A percentile compares a stretch with the other conserved stretches of the same genome.
These are phyloP conservation scores for Pterostichus madidus DNA, from an alignment of 2,888 invertebrate species.

Conservation along the genomic window DNA sequence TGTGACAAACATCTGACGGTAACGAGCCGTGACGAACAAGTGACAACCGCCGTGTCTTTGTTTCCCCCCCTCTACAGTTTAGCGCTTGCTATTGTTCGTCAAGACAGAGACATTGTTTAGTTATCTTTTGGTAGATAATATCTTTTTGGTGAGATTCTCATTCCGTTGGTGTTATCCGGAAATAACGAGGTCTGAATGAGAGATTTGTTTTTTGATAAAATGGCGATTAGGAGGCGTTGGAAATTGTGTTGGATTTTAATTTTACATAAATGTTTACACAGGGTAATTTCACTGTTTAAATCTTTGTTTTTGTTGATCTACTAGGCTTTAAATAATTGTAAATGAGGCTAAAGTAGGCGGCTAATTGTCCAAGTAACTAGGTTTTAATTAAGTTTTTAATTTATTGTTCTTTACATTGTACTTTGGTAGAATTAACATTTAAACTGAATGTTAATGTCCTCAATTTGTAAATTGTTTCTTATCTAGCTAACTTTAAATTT, in stretches of 20 bases:
- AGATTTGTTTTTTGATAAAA: conserved; percentile 52
- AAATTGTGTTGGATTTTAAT: conserved; percentile 32
- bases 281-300: conserved; percentile 32
- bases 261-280: conserved; percentile 55
- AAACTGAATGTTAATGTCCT: conserved; percentile 34
- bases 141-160: conserved; percentile 23
- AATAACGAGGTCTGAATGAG: conserved; percentile 29
- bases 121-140: conserved; percentile 26
- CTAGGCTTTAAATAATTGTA: conserved; percentile 4
- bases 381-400: conserved; percentile 47
- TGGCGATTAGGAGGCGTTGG: conserved; percentile 30
- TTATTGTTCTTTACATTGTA: conserved; percentile 36
- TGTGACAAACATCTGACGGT: conserved; percentile 58
- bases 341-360: conserved; percentile 15
- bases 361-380: conserved; percentile 23
- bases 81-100: conserved; percentile 30
- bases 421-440: neutral
- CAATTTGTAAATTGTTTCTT: neutral
- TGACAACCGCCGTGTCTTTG: conserved; percentile 65
- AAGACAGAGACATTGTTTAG: conserved; percentile 20
- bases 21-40: conserved; percentile 66
- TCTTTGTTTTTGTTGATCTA: conserved; percentile 5
- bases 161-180: conserved; percentile 27
- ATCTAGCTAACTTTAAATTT: neutral
- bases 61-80: conserved; percentile 33